Base-by-base conservation (phyloP, 2,113 vertebrate genomes). In the Nipponia nippon region DNA sequence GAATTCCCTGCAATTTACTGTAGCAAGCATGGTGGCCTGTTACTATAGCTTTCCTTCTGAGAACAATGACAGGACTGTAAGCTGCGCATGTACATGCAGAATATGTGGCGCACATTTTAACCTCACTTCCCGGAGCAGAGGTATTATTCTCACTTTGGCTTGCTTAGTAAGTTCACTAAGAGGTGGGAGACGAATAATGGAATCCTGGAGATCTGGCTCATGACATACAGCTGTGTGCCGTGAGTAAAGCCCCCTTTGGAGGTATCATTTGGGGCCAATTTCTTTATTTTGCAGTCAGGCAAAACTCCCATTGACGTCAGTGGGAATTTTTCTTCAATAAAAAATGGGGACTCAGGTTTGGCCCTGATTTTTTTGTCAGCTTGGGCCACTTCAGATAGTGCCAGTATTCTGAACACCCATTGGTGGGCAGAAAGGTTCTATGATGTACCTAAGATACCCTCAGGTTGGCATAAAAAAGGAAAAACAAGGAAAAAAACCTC, bases 241-340 rank as follows among this genome's bases (percentile, higher is more conserved):
- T 76, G 66, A 95, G 70, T 78, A 91, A 94, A 96, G 47, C 59
- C 87, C 79, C 85, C 90, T 92, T 89, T 94, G 58, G 94, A 96
- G 87, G 69, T 75, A 94, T 58, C 49, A 61, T 89, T 73, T 87
- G 71, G 76, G 82, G 83, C 87, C 84, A 95, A 73, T 84, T 95
- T 78, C 58, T 89, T 88, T 70, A 78, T 89, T 97, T 94, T 89
- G 83, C 83, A 91, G 76, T 89, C 47, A 93, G 89, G 84, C 88
- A 95, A 66, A 93, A 93, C 22, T 95, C 90, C 90, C 78, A 94
- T 88, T 97, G 94, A 97, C 19, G 66, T 97, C 94, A 97, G 49
- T 73, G 76, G 38, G 76, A 95, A 91, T 80, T 95, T 92, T 96
- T 55, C 71, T 94, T 81, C 79, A 23, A 47, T 91, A 73, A 94